Evolutionary conservation across 2,113 vertebrate genomes (phyloP).

Genomic region (Dendrocopos noguchii): DNA sequence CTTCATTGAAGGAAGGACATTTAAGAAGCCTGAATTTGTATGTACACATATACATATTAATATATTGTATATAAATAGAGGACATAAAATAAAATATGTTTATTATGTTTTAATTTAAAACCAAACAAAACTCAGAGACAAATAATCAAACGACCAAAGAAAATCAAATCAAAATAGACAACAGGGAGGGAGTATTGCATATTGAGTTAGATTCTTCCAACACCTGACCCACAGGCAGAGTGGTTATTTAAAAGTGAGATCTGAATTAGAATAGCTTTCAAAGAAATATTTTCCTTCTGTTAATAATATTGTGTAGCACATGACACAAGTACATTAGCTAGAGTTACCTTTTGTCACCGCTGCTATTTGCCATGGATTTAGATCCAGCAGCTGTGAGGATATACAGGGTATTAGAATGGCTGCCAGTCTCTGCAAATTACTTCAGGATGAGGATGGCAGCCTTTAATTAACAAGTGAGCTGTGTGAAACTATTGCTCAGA

Average conservation of each 20-base stretch:
- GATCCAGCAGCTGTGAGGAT: background rate
- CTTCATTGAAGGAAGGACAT: background rate
- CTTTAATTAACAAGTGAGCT: background rate
- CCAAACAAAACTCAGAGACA: background rate
- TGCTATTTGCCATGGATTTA: background rate
- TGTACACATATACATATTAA: no score
- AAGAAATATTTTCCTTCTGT: background rate
- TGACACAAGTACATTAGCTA: background rate
- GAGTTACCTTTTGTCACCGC: background rate
- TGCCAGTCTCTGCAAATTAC: background rate
- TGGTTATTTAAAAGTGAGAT: background rate
- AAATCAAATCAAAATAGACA: background rate
- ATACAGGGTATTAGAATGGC: background rate
- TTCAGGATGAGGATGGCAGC: background rate
- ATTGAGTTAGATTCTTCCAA: background rate
- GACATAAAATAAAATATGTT: no score
- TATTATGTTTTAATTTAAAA: background rate
- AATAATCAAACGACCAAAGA: background rate
- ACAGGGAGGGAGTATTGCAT: background rate
- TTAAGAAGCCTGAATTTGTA: background rate
- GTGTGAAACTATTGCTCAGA: background rate
- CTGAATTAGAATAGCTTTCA: background rate
- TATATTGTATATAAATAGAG: background rate
- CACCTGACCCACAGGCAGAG: background rate
- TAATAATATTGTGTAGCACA: background rate